A percentile compares a stretch with the other conserved stretches of the same genome.
Evolutionary conservation across 1,140 invertebrate species (phyloP).

Genomic region (Geopemphigus sp.): DNA sequence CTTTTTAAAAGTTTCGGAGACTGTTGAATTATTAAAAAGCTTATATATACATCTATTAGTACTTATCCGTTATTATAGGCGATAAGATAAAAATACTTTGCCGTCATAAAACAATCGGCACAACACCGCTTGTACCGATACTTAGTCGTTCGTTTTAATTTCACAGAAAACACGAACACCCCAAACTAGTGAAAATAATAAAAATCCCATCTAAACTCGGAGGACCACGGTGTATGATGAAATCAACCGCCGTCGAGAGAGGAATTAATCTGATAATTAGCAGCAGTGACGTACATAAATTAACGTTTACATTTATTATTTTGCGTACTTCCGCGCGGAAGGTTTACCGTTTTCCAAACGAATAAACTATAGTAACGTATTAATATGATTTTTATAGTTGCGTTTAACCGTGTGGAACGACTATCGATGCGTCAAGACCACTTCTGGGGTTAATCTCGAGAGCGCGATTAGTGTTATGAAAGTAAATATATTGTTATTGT

Average conservation of each 20-base stretch:
- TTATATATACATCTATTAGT: too few species aligned
- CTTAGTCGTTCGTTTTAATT: neutral
- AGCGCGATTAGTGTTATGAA: constrained; percentile 3
- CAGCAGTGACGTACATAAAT: constrained; percentile 16
- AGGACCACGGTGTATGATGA: constrained; percentile 16
- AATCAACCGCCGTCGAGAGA: neutral
- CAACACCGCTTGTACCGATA: neutral
- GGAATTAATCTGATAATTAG: neutral
- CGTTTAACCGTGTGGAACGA: constrained; percentile 13
- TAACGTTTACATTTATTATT: neutral
- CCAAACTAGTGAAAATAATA: neutral
- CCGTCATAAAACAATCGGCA: neutral
- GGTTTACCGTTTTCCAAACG: neutral
- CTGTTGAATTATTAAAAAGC: neutral
- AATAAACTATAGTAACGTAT: neutral
- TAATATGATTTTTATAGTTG: neutral
- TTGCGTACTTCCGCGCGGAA: neutral
- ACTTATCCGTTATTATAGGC: neutral
- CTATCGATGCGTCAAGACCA: constrained; percentile 3
- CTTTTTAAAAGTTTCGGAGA: too few species aligned
- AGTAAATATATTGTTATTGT: constrained; percentile 20
- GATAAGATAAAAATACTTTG: neutral
- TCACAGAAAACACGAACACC: neutral
- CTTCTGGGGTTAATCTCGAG: constrained; percentile 7
- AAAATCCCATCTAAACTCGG: neutral